phyloP scores from a whole-genome alignment of 2,113 vertebrate genomes.

The Chloropsis cyanopogon region DNA sequence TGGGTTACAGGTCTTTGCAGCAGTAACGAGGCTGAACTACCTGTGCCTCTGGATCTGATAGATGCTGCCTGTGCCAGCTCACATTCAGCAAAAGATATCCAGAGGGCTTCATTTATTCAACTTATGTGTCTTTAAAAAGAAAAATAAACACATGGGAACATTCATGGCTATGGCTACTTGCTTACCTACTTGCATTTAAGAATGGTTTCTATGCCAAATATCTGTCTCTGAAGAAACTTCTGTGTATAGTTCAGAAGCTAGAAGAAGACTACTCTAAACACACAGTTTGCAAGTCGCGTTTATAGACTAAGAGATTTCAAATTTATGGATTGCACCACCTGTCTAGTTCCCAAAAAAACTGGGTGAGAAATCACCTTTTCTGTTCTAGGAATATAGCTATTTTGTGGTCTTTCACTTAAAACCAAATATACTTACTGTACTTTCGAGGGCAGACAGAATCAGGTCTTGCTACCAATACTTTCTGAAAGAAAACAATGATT shows the following conservation, averaged over 20 bases:
- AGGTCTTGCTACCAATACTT: neutral
- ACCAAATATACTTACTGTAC: neutral
- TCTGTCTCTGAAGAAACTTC: neutral
- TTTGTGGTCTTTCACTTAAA: neutral
- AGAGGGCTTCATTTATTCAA: neutral
- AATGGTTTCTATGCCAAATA: neutral
- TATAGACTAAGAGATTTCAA: neutral
- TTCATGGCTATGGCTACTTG: neutral
- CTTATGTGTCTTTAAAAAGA: neutral
- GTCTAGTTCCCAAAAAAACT: neutral
- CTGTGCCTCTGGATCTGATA: neutral
- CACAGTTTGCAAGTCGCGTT: neutral
- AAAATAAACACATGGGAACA: neutral
- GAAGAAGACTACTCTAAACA: neutral
- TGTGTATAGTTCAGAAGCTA: neutral
- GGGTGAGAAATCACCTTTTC: neutral
- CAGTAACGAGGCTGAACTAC: neutral
- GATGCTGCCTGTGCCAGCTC: neutral
- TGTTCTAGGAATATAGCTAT: neutral
- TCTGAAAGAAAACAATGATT: neutral
- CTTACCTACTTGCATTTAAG: neutral
- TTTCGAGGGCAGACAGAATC: neutral
- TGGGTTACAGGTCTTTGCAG: neutral
- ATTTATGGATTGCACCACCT: neutral
- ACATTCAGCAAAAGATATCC: neutral